Conservation (phyloP, 2,113 vertebrate genomes). For the Daboia siamensis region DNA sequence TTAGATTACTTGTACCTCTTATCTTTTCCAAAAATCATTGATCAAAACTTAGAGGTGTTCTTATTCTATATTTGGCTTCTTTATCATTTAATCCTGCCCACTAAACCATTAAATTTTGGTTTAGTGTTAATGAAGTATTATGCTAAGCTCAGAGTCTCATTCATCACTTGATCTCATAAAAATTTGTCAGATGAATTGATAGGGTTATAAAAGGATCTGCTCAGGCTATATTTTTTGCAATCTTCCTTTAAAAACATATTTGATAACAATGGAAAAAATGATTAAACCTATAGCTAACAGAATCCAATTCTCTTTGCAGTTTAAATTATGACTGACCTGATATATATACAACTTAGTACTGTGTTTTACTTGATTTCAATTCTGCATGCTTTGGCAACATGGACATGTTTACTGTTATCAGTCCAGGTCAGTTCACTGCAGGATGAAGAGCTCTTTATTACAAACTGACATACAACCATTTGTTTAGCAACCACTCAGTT, state of each 20-base stretch:
- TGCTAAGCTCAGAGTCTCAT: neutral
- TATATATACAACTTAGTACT: neutral
- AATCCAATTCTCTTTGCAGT: neutral
- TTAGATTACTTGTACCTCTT: neutral
- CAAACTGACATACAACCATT: neutral
- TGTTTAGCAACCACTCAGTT: neutral
- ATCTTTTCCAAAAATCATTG: neutral
- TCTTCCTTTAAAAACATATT: conserved; percentile 19
- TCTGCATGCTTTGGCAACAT: neutral
- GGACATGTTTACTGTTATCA: neutral
- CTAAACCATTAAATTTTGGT: conserved; percentile 9
- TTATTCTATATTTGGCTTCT: neutral
- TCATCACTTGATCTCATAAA: conserved; percentile 6
- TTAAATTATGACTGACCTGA: neutral
- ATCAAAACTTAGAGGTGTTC: neutral
- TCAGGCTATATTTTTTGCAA: conserved; percentile 8
- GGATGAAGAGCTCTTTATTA: neutral
- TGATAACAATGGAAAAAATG: conserved; percentile 28
- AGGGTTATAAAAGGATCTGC: neutral
- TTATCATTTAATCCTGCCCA: neutral
- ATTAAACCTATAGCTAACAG: conserved; percentile 17
- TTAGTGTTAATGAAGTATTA: conserved; percentile 10
- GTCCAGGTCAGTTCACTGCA: neutral
- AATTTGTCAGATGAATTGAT: neutral
- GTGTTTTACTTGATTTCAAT: neutral